phyloP scores from a whole-genome alignment of 2,888 invertebrate species.

The Troglohyphantes excavatus region DNA sequence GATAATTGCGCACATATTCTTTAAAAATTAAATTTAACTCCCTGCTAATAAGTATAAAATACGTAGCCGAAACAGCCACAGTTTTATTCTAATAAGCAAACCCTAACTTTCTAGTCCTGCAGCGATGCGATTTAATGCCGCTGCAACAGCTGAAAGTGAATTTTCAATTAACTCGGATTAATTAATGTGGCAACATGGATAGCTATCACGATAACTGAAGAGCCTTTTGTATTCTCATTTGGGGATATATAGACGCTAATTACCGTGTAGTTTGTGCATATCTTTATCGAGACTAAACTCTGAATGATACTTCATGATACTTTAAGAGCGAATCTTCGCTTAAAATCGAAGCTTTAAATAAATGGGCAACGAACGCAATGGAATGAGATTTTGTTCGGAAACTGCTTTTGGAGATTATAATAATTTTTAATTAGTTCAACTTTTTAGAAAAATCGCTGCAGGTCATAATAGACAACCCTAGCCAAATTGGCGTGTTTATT shows the following conservation, averaged over 20 bases:
- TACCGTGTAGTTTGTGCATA: not conserved
- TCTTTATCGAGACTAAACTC: not conserved
- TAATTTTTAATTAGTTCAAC: too few relatives aligned
- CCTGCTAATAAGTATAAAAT: constrained; percentile 30
- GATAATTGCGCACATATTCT: not conserved
- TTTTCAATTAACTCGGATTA: constrained; percentile 53
- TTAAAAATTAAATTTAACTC: not conserved
- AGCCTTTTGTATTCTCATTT: not conserved
- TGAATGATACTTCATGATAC: not conserved
- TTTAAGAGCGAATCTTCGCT: not conserved
- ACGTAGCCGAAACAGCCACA: constrained; percentile 11
- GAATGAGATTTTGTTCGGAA: not conserved
- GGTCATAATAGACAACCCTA: too few relatives aligned
- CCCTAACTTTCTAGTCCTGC: not conserved
- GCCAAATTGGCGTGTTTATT: too few relatives aligned
- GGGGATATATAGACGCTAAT: not conserved
- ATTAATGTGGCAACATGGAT: constrained; percentile 6
- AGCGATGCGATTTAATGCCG: constrained; percentile 18
- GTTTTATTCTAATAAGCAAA: constrained; percentile 30
- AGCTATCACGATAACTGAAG: not conserved
- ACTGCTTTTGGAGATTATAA: not conserved
- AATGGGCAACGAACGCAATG: not conserved
- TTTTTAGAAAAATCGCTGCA: too few relatives aligned
- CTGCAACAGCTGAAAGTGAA: constrained; percentile 45
- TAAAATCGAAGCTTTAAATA: not conserved